Evolutionary conservation across 2,797 vertebrate species (phyloP).

Genomic region (Amniataba percoides): DNA sequence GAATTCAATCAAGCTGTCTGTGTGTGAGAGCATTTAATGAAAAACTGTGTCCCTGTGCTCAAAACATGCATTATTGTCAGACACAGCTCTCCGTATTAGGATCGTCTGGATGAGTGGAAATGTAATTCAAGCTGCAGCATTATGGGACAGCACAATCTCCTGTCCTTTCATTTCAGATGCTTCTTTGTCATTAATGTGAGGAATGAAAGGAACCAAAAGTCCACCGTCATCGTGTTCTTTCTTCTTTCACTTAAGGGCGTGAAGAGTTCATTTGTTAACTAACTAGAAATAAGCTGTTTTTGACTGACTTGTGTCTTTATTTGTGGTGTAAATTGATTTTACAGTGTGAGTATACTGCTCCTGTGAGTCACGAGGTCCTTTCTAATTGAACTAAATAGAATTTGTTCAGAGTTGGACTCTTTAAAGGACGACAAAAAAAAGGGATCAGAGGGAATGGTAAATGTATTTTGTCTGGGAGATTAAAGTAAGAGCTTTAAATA

Average conservation of each 20-base stretch:
- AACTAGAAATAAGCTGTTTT: not conserved
- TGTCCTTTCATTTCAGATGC: not conserved
- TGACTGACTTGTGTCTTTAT: constrained; percentile 9
- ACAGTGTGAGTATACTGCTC: not conserved
- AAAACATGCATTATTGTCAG: constrained; percentile 20
- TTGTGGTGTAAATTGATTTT: constrained; percentile 4
- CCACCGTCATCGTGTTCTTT: not conserved
- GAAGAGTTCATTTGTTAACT: constrained; percentile 7
- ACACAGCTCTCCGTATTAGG: not conserved
- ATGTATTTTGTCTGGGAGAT: constrained; percentile 35
- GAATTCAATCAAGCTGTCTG: constrained; percentile 4
- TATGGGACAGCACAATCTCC: not conserved
- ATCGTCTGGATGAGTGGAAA: not conserved
- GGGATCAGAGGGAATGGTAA: constrained; percentile 20
- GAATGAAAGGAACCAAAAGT: not conserved
- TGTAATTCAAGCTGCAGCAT: not conserved
- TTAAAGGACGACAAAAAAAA: constrained; percentile 22
- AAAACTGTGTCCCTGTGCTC: constrained; percentile 33
- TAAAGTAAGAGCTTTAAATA: constrained; percentile 36
- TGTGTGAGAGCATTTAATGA: constrained; percentile 26
- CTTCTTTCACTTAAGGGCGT: not conserved
- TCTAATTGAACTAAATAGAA: constrained; percentile 20
- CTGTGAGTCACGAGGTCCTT: not conserved
- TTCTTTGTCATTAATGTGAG: not conserved
- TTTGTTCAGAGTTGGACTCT: constrained; percentile 2